phyloP scores from a whole-genome alignment of 2,113 vertebrate genomes.

The Cyanoramphus novaezelandiae region DNA sequence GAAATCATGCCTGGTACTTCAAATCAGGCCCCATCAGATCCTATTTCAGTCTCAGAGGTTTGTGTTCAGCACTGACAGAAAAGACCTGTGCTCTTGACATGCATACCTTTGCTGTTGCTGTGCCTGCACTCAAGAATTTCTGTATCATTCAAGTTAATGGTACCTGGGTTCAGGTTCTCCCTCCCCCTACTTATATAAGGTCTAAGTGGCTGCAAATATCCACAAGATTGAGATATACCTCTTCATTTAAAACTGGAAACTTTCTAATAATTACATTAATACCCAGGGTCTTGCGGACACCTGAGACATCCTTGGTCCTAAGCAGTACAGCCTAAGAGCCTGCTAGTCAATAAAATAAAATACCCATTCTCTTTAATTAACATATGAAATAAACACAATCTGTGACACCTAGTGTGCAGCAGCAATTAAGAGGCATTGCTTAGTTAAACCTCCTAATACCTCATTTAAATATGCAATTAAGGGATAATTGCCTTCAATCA shows the following conservation, averaged over 20 bases:
- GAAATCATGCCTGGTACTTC: background rate
- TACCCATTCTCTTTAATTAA: slow-evolving; percentile 89
- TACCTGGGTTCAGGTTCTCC: background rate
- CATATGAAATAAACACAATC: slow-evolving; percentile 90
- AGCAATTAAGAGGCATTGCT: slow-evolving; percentile 90
- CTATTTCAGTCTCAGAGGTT: background rate
- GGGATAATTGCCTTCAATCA: slow-evolving; percentile 91
- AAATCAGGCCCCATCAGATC: background rate
- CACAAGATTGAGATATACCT: slow-evolving; percentile 52
- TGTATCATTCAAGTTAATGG: background rate
- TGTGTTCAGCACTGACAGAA: background rate
- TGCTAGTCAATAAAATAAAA: slow-evolving; percentile 83
- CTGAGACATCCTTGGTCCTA: slow-evolving; percentile 74
- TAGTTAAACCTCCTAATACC: slow-evolving; percentile 89
- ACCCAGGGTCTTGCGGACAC: slow-evolving; percentile 68
- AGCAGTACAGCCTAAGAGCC: slow-evolving; percentile 76
- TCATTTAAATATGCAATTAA: slow-evolving; percentile 92
- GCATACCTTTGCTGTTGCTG: background rate
- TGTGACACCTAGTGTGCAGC: slow-evolving; percentile 86
- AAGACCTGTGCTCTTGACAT: background rate
- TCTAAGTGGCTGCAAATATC: slow-evolving; percentile 55
- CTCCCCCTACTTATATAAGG: background rate
- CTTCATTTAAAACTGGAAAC: slow-evolving; percentile 72
- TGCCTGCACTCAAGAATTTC: background rate
- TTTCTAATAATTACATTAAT: slow-evolving; percentile 76